Conservation (phyloP, 2,113 vertebrate species). For the Pelecanus crispus region DNA sequence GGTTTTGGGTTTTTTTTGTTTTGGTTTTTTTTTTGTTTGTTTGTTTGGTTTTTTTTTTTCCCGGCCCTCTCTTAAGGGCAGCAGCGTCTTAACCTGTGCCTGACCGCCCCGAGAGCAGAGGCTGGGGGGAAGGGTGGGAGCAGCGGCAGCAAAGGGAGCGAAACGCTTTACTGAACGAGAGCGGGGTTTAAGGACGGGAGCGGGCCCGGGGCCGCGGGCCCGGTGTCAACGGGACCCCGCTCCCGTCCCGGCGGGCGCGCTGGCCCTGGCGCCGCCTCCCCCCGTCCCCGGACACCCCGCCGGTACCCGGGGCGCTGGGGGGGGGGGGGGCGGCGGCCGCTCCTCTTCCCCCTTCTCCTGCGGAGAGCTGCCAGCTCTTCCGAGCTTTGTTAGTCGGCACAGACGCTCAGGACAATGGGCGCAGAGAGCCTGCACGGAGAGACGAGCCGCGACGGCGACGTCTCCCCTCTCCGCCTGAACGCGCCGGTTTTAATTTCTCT, state of each 20-base stretch:
- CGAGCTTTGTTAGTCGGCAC: neutral
- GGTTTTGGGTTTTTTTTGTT: no score
- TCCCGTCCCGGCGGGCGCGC: fast-evolving
- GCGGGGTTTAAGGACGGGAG: neutral
- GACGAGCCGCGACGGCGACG: neutral
- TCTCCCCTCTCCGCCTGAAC: neutral
- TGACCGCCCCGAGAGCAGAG: neutral
- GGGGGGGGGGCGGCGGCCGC: neutral
- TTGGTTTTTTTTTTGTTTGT: no score
- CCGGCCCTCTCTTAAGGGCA: no score
- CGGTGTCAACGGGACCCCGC: no score
- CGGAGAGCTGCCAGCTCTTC: no score
- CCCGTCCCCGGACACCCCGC: no score
- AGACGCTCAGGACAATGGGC: no score
- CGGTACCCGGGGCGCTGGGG: neutral
- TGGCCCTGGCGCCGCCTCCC: neutral
- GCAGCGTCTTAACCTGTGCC: neutral
- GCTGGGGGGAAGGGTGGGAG: no score
- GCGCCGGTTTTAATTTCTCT: neutral
- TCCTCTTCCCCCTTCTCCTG: no score
- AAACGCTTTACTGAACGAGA: neutral
- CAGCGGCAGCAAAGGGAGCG: no score
- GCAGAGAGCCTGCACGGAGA: neutral
- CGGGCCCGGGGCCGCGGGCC: neutral
- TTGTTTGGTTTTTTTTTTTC: neutral